These are phyloP conservation scores for Crenichthys baileyi DNA, from an alignment of 2,797 vertebrate genomes.

Conservation along the genomic window DNA sequence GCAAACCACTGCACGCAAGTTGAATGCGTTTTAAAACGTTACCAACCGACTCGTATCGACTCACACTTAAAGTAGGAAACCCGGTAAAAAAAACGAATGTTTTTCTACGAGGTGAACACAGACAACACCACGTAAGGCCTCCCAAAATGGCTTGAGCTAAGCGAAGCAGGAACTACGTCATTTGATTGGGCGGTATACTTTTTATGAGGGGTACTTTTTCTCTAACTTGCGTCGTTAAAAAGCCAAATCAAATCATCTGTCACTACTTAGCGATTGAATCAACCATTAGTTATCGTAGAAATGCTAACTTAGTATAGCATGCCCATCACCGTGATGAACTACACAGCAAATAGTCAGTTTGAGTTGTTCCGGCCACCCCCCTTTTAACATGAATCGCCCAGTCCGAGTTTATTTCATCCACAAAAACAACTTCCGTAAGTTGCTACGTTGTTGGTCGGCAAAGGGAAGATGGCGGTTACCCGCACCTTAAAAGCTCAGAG, in stretches of 20 bases:
- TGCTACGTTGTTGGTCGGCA: constrained; percentile 30
- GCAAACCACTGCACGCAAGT: not conserved
- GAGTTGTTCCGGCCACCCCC: accelerated
- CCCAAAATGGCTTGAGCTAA: constrained; percentile 69
- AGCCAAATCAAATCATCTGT: accelerated
- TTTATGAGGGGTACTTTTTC: not conserved
- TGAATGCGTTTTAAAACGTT: not conserved
- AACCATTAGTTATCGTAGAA: not conserved
- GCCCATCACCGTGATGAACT: accelerated
- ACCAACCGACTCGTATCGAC: not conserved
- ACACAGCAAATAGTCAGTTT: accelerated
- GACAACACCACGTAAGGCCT: constrained; percentile 44
- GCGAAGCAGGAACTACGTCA: constrained; percentile 76
- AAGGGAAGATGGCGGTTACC: constrained; percentile 55
- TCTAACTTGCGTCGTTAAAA: accelerated
- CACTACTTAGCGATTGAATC: accelerated
- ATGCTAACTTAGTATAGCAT: not conserved
- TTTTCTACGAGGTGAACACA: constrained; percentile 50
- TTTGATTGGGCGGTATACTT: constrained; percentile 33
- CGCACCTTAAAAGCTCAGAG: not conserved
- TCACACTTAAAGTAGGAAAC: not conserved
- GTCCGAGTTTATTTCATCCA: not conserved
- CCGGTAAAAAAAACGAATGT: not conserved
- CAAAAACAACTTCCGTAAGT: constrained; percentile 24
- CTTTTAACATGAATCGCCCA: not conserved